phyloP scores from a whole-genome alignment of 2,797 vertebrate genomes.

The Amphiprion clarkii region DNA sequence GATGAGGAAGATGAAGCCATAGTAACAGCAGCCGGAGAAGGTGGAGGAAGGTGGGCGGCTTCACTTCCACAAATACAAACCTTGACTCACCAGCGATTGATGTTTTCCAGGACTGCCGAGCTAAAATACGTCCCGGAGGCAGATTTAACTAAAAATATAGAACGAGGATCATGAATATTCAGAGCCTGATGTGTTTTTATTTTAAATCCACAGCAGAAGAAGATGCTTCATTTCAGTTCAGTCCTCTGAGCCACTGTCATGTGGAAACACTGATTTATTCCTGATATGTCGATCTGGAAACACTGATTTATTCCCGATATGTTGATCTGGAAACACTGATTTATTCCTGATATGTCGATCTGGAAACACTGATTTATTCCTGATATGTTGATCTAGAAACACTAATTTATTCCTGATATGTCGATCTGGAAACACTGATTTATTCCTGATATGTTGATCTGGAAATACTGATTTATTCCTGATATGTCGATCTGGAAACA shows the following conservation, averaged over 20 bases:
- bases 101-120: conserved; percentile 50
- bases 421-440: too few species aligned
- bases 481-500: background rate
- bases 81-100: conserved; percentile 65
- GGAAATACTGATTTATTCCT: background rate
- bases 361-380: too few species aligned
- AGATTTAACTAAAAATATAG: conserved; percentile 26
- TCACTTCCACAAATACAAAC: conserved; percentile 58
- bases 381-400: background rate
- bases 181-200: conserved; percentile 34
- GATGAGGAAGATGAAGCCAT: conserved; percentile 24
- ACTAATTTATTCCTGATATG: conserved; percentile 11
- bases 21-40: conserved; percentile 57
- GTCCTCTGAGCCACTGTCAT: conserved; percentile 5
- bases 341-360: too few species aligned
- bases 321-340: too few species aligned
- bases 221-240: background rate
- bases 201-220: conserved; percentile 32
- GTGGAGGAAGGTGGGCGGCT: conserved; percentile 55
- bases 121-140: conserved; percentile 46
- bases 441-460: background rate
- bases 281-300: background rate
- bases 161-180: conserved; percentile 52
- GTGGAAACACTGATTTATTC: background rate
- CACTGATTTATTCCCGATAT: too few species aligned